Conservation (phyloP, 2,797 vertebrate genomes). For the Adelosebastes latens region DNA sequence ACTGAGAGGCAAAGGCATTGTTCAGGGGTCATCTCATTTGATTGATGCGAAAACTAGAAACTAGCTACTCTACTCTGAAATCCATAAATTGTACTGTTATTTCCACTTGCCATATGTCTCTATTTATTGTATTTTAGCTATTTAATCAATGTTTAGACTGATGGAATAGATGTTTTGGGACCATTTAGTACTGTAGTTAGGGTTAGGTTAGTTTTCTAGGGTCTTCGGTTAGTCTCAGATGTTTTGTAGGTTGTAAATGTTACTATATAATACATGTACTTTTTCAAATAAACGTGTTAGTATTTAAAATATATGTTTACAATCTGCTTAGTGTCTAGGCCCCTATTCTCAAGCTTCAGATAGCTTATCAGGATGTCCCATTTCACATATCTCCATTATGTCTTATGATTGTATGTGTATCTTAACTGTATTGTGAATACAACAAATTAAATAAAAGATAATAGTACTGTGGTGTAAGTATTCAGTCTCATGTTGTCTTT, state of each 20-base stretch:
- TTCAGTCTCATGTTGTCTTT: neutral
- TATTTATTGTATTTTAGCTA: neutral
- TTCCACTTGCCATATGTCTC: neutral
- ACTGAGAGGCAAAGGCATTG: slow-evolving; percentile 36
- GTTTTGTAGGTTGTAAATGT: neutral
- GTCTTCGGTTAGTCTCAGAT: neutral
- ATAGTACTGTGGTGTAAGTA: neutral
- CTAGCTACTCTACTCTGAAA: neutral
- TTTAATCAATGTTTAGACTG: neutral
- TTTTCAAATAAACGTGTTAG: neutral
- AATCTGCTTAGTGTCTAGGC: no score
- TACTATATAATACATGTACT: neutral
- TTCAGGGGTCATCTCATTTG: slow-evolving; percentile 51
- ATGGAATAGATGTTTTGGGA: neutral
- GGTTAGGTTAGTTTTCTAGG: neutral
- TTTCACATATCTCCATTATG: no score
- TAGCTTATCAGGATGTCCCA: no score
- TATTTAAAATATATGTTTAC: no score
- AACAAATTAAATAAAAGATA: neutral
- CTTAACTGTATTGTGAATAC: no score
- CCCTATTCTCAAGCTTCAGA: no score
- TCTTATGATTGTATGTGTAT: no score
- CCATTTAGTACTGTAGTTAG: neutral
- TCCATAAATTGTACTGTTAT: neutral
- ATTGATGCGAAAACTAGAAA: slow-evolving; percentile 34